Conservation (phyloP, 2,888 invertebrate species). For the Eristalis arbustorum region DNA sequence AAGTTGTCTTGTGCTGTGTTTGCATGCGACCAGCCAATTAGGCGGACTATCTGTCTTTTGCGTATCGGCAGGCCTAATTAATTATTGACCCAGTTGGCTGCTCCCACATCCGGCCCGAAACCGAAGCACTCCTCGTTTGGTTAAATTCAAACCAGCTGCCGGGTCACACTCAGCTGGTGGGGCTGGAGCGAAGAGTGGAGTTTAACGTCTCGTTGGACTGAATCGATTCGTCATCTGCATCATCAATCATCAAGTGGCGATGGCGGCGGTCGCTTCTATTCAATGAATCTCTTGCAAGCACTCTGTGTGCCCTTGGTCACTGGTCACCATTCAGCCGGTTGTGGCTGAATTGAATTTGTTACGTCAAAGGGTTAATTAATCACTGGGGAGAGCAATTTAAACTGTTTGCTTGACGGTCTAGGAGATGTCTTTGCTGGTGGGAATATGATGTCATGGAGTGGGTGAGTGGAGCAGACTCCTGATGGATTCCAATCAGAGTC, state of each 20-base stretch:
- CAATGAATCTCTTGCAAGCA: background rate
- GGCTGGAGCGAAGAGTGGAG: no score
- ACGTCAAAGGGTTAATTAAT: conserved; percentile 44
- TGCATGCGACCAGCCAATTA: conserved; percentile 12
- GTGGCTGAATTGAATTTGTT: conserved; percentile 24
- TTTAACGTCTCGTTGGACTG: background rate
- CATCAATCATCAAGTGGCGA: conserved; percentile 3
- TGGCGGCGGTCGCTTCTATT: background rate
- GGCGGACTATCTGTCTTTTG: conserved; percentile 3
- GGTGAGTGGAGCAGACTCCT: no score
- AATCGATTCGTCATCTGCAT: conserved; percentile 26
- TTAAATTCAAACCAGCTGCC: background rate
- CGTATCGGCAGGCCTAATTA: conserved; percentile 3
- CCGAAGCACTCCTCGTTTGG: background rate
- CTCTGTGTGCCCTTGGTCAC: background rate
- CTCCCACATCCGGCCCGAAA: background rate
- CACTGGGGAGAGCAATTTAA: background rate
- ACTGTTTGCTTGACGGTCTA: background rate
- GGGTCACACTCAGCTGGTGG: no score
- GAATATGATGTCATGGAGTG: background rate
- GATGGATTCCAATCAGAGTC: no score
- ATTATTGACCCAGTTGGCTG: conserved; percentile 28
- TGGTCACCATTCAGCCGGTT: background rate
- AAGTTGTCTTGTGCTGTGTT: no score
- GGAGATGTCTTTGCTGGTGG: background rate